Conservation (phyloP, 2,888 invertebrate species). For the Galeopsomyia nigrocyanea region DNA sequence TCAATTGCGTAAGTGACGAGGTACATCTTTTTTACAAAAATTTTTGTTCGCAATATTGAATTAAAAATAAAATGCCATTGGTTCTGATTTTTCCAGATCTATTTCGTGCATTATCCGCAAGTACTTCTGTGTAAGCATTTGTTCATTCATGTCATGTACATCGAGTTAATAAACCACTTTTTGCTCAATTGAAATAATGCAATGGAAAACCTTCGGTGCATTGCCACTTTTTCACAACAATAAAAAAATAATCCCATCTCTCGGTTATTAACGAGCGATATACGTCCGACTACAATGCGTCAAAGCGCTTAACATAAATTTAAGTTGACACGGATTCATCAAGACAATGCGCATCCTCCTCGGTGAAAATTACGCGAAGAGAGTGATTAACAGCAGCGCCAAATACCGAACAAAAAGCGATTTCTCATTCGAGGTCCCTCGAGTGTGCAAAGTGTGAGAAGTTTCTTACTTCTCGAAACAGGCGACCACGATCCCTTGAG, state of each 20-base stretch:
- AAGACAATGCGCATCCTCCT: no score
- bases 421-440: conserved; percentile 7
- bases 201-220: neutral
- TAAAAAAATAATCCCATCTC: no score
- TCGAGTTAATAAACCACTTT: conserved; percentile 16
- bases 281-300: no score
- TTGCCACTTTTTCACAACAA: no score
- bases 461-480: conserved; percentile 60
- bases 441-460: neutral
- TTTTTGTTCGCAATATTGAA: neutral
- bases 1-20: no score
- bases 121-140: conserved; percentile 7
- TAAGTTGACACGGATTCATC: no score
- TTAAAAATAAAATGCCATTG: neutral
- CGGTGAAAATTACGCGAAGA: no score
- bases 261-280: no score
- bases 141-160: neutral
- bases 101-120: conserved; percentile 3
- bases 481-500: conserved; percentile 59
- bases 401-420: conserved; percentile 7
- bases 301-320: no score
- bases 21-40: no score
- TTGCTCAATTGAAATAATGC: conserved; percentile 10
- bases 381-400: conserved; percentile 11
- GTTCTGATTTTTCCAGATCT: neutral